A percentile compares a stretch with the other conserved stretches of the same genome.
phyloP scores from a whole-genome alignment of 2,113 vertebrate species.

The Prunella himalayana region DNA sequence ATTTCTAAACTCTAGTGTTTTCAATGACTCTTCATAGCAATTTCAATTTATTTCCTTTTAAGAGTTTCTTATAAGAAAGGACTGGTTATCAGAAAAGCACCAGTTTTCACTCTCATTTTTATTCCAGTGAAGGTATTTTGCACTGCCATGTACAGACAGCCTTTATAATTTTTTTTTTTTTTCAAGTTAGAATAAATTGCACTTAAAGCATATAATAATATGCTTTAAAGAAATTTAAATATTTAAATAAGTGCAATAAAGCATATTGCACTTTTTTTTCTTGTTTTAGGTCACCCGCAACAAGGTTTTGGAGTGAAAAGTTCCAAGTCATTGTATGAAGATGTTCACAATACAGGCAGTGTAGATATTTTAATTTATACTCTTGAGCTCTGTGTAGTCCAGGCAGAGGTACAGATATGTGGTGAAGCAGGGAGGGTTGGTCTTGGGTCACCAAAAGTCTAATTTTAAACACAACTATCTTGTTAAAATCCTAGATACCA shows the following conservation, averaged over 20 bases:
- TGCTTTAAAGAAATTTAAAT: too few relatives aligned
- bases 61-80: background rate
- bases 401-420: background rate
- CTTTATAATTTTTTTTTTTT: background rate
- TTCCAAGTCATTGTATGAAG: background rate
- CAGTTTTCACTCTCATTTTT: background rate
- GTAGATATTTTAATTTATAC: background rate
- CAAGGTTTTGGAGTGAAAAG: background rate
- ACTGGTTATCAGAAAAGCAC: background rate
- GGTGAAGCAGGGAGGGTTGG: background rate
- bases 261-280: background rate
- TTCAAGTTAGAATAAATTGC: background rate
- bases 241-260: background rate
- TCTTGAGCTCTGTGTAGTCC: background rate
- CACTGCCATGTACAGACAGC: background rate
- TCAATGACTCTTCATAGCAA: background rate
- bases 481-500: background rate
- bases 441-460: background rate
- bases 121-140: background rate
- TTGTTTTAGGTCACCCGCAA: background rate
- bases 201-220: too few relatives aligned
- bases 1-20: background rate
- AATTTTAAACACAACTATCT: background rate
- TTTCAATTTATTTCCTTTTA: background rate
- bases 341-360: background rate